phyloP scores from a whole-genome alignment of 2,113 vertebrate species.

The Psittacula cyanocephala region DNA sequence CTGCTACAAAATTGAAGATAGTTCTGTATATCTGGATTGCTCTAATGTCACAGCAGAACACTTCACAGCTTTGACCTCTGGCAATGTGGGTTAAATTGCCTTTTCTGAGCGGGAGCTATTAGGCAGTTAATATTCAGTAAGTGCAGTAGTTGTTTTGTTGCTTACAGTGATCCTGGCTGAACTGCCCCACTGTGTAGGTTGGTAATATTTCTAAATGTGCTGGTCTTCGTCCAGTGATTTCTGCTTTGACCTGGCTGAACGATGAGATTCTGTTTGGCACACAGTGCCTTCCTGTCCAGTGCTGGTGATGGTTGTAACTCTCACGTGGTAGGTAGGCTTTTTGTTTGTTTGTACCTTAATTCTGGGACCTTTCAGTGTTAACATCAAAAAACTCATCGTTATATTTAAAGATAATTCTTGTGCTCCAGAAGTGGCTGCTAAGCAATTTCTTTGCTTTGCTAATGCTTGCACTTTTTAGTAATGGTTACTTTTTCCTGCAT shows the following conservation, averaged over 20 bases:
- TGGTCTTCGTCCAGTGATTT: neutral
- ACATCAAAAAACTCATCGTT: neutral
- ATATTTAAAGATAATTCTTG: neutral
- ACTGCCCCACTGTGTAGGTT: neutral
- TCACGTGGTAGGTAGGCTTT: neutral
- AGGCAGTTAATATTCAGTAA: neutral
- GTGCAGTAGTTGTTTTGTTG: neutral
- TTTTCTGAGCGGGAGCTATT: neutral
- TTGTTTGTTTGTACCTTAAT: neutral
- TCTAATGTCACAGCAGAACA: neutral
- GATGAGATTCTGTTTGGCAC: neutral
- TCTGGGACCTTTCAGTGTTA: neutral
- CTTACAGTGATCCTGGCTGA: neutral
- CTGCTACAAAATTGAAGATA: neutral
- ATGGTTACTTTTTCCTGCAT: neutral
- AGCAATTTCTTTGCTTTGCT: neutral
- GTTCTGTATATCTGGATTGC: neutral
- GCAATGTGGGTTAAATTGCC: neutral
- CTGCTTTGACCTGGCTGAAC: neutral
- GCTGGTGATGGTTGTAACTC: neutral
- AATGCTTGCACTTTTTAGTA: neutral
- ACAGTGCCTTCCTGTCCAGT: neutral
- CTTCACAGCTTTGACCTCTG: neutral
- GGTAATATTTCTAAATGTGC: neutral
- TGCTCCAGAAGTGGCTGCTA: neutral